These are phyloP conservation scores for Malurus melanocephalus DNA, from an alignment of 2,113 vertebrate genomes.

Conservation along the genomic window DNA sequence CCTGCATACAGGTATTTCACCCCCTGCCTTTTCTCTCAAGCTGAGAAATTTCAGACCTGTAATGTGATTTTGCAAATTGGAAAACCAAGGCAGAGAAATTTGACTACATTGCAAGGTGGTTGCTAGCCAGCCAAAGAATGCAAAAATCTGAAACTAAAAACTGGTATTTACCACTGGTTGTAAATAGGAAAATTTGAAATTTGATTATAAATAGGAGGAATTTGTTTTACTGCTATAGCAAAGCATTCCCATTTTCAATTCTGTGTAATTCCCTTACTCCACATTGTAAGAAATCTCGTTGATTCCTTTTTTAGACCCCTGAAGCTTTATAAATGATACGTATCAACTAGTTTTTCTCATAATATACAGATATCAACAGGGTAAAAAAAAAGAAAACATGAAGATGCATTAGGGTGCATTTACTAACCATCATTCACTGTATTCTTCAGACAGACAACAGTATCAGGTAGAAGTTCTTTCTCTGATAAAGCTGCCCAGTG, in stretches of 20 bases:
- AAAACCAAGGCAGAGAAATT: not conserved
- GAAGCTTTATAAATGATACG: not conserved
- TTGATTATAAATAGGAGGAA: not conserved
- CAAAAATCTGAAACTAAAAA: not conserved
- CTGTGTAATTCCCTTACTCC: not conserved
- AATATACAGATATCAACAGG: not conserved
- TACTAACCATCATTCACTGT: slow-evolving; percentile 74
- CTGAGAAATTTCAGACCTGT: not conserved
- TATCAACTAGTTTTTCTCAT: not conserved
- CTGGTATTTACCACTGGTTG: not conserved
- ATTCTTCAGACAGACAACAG: slow-evolving; percentile 80
- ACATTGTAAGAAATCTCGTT: not conserved
- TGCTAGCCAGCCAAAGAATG: not conserved
- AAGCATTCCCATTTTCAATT: not conserved
- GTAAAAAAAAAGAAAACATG: not conserved
- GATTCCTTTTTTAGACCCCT: not conserved
- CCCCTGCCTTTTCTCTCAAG: not conserved
- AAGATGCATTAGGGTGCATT: slow-evolving; percentile 10
- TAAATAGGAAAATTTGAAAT: not conserved
- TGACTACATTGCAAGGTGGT: fast-evolving
- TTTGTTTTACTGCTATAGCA: not conserved
- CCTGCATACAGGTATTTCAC: not conserved
- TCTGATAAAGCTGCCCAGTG: slow-evolving; percentile 74
- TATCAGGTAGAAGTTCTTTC: slow-evolving; percentile 77
- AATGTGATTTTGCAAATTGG: not conserved